These are phyloP conservation scores for Propithecus deckenii DNA, from an alignment of 2,797 vertebrate genomes.

Conservation along the genomic window DNA sequence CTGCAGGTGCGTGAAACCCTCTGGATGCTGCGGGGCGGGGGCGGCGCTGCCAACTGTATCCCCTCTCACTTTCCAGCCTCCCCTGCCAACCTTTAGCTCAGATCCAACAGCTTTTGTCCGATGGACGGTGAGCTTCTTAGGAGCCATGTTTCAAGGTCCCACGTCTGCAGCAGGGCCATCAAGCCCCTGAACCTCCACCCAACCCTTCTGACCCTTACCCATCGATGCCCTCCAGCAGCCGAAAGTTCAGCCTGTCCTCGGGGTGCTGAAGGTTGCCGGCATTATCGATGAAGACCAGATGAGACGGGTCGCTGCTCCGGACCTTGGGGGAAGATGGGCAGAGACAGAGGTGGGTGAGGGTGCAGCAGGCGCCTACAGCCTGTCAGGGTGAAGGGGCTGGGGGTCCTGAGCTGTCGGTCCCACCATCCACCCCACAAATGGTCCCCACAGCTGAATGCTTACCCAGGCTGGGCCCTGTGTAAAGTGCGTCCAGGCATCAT, in stretches of 20 bases:
- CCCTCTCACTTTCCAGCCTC: background rate
- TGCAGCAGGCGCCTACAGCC: fast-evolving
- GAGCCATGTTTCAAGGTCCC: background rate
- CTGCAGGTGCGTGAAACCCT: background rate
- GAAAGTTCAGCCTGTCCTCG: conserved; percentile 92
- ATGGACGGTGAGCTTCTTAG: background rate
- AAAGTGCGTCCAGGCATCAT: background rate
- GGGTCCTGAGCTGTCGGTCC: background rate
- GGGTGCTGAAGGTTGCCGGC: conserved; percentile 90
- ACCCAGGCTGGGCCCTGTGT: background rate
- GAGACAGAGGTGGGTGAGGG: background rate
- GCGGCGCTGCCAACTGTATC: background rate
- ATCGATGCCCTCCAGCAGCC: conserved; percentile 92
- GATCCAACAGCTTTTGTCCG: background rate
- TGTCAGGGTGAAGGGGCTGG: background rate
- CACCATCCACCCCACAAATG: background rate
- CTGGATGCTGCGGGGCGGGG: background rate
- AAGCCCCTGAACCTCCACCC: background rate
- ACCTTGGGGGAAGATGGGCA: conserved; percentile 68
- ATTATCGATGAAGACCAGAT: conserved; percentile 95
- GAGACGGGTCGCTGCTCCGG: conserved; percentile 84
- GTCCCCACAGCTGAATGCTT: background rate
- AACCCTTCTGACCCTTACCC: conserved; percentile 83
- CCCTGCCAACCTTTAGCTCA: background rate
- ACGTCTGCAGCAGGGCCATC: background rate